phyloP scores from a whole-genome alignment of 2,113 vertebrate species.

The Thalassarche chlororhynchos region DNA sequence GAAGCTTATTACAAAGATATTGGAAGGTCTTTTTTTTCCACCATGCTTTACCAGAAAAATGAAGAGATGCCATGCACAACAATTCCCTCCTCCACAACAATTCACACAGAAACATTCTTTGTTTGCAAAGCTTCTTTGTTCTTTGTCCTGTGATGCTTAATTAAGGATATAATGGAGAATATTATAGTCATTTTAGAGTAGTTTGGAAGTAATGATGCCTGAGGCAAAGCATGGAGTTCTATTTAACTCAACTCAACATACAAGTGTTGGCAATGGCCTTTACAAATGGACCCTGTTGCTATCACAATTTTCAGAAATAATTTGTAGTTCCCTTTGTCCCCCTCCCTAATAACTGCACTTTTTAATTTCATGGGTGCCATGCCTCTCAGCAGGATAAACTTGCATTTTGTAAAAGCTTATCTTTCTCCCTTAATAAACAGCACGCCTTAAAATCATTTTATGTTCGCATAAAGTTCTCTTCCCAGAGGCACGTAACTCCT shows the following conservation, averaged over 20 bases:
- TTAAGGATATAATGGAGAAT: conserved; percentile 63
- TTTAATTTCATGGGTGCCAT: not conserved
- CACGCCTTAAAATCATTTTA: not conserved
- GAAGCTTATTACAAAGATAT: not conserved
- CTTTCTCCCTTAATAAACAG: not conserved
- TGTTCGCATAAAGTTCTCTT: not conserved
- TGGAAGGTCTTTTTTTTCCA: not conserved
- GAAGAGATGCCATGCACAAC: not conserved
- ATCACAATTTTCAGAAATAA: not conserved
- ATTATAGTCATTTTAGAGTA: conserved; percentile 48
- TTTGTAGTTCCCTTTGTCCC: not conserved
- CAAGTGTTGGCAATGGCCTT: not conserved
- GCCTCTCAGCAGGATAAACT: not conserved
- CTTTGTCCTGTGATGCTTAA: conserved; percentile 54
- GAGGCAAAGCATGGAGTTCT: conserved; percentile 8
- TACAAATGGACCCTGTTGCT: not conserved
- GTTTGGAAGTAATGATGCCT: conserved; percentile 55
- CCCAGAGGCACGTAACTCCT: not conserved
- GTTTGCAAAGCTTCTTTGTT: conserved; percentile 48
- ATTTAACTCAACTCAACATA: conserved; percentile 18
- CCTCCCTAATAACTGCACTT: not conserved
- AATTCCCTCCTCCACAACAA: conserved; percentile 9
- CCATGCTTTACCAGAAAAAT: not conserved
- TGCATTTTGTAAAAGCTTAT: not conserved
- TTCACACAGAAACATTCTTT: not conserved